Base-by-base conservation (phyloP, 2,113 vertebrate genomes). In the Austrofundulus limnaeus region DNA sequence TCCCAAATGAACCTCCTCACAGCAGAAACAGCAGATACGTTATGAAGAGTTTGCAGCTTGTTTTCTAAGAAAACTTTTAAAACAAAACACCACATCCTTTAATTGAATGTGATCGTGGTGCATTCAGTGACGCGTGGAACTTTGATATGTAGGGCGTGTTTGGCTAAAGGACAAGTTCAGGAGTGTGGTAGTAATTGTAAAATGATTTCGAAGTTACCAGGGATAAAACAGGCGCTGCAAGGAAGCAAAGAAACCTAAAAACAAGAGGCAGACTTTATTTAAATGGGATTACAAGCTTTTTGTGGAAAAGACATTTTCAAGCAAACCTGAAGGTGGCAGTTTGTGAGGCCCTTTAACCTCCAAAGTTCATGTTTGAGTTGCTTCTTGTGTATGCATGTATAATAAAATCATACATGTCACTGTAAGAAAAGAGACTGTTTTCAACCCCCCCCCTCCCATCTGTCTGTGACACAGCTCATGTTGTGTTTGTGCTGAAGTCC, bases 401-500 rank as follows among this genome's bases (percentile, higher is more conserved):
- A 34, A 34, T 34, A 10, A 34, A 34, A 34, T 34, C 31, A 34
- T 34, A 5, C 2, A 3, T 41, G 39, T 15, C 39, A 41, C 15
- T 41, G 39, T 12, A 5, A 41, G 12, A 14, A 41, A 15, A 41
- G 11, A 15, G 5, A 8, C 16, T 24, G 17, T 6, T 24, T 49
- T 14, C 19, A n/a, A 3, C 21, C 19, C n/a, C 52, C 14, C 12
- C 28, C 37, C 54, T 34, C 48, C 37, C 49, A 70, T 74, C 56
- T 61, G 59, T 60, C 71, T 66, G 37, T 78, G 73, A 75, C 84
- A 82, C 78, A 73, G 60, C 80, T 67, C 66, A 39, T 76, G 81
- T 77, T 83, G 78, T 88, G 79, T 85, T 85, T 87, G 73, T 66
- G 74, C 85, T 80, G 77, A 78, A 83, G 85, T 81, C 57, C 73